Conservation (phyloP, 1,140 invertebrate species). For the Euwallacea fornicatus region DNA sequence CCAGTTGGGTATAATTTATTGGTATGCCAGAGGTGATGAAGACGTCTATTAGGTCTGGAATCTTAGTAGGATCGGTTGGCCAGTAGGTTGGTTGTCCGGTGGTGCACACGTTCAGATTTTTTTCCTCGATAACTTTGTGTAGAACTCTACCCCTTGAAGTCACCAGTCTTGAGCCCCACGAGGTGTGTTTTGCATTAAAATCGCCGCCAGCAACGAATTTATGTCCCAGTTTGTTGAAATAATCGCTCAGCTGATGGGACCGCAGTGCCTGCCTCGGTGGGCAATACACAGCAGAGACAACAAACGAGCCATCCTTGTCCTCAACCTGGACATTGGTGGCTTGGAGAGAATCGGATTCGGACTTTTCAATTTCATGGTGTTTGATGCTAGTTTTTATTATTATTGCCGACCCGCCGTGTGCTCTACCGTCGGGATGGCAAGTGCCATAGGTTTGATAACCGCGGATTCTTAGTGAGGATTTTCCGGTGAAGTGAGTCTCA, state of each 20-base stretch:
- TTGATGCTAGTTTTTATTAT: conserved; percentile 38
- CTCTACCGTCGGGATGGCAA: conserved; percentile 41
- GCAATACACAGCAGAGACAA: conserved; percentile 49
- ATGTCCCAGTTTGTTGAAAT: conserved; percentile 48
- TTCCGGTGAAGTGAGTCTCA: conserved; percentile 45
- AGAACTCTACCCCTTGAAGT: background rate
- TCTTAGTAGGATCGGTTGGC: conserved; percentile 48
- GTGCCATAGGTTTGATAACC: conserved; percentile 39
- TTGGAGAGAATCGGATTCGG: conserved; percentile 35
- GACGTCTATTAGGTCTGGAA: conserved; percentile 51
- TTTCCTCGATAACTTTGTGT: background rate
- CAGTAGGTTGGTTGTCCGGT: too few species aligned
- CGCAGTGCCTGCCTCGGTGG: conserved; percentile 48
- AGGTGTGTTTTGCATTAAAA: too few species aligned
- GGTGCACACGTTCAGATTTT: background rate
- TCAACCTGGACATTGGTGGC: conserved; percentile 27
- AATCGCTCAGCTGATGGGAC: conserved; percentile 38
- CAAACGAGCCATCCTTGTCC: conserved; percentile 22
- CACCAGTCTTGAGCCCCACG: too few species aligned
- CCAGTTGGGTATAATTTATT: conserved; percentile 25
- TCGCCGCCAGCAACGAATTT: conserved; percentile 51
- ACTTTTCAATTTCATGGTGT: conserved; percentile 34
- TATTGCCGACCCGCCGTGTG: conserved; percentile 43
- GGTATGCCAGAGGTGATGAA: conserved; percentile 29
- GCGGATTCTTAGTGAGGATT: conserved; percentile 37